Percentiles rank a stretch among this genome's conserved stretches.
Evolutionary conservation across 2,113 vertebrate genomes (phyloP).

Genomic region (Albula glossodonta): DNA sequence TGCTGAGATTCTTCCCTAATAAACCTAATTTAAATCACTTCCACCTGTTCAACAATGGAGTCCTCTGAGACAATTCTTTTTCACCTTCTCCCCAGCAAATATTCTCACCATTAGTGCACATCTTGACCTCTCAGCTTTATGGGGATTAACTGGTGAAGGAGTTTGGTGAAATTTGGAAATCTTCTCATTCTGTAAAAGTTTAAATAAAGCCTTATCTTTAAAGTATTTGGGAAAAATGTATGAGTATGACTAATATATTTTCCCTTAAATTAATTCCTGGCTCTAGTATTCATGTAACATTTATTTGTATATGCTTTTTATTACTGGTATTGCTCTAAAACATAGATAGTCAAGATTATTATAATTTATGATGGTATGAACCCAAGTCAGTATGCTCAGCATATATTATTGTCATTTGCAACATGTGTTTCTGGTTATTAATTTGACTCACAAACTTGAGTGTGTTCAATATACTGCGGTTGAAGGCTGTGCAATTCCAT

Average conservation of each 20-base stretch:
- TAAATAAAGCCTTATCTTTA: background rate
- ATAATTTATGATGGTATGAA: constrained; percentile 20
- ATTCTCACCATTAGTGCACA: background rate
- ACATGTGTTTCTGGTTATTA: constrained; percentile 37
- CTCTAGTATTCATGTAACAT: constrained; percentile 25
- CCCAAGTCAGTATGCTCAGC: background rate
- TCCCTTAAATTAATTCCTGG: background rate
- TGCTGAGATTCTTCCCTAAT: background rate
- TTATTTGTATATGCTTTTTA: constrained; percentile 12
- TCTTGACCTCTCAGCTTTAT: background rate
- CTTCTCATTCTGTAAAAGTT: too few species aligned
- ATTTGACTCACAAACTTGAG: constrained; percentile 15
- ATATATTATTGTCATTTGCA: constrained; percentile 24
- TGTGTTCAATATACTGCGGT: background rate
- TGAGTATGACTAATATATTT: background rate
- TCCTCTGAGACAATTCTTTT: background rate
- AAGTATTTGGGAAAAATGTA: background rate
- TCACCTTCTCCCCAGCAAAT: background rate
- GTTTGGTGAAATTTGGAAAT: background rate
- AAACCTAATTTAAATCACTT: background rate
- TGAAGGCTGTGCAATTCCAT: constrained; percentile 3
- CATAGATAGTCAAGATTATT: background rate
- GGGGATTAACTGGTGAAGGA: background rate
- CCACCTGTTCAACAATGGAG: background rate
- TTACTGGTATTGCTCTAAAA: background rate